Conservation (phyloP, 92 coral and sea anemone species). For the Muricea muricata region DNA sequence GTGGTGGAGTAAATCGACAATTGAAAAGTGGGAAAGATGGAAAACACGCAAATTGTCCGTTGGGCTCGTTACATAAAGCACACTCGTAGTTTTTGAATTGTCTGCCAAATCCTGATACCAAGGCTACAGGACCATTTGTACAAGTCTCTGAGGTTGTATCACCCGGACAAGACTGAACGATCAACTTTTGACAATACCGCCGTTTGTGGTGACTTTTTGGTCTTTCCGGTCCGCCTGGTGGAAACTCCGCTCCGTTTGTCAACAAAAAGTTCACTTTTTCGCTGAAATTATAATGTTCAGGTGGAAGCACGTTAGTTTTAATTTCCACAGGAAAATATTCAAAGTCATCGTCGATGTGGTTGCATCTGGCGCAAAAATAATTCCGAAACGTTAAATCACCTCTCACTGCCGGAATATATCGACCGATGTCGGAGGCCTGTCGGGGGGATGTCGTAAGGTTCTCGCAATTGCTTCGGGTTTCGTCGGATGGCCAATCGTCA, state of each 20-base stretch:
- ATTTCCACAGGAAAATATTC: slow-evolving; percentile 27
- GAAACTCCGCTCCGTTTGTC: slow-evolving; percentile 6
- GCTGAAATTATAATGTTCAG: slow-evolving; percentile 26
- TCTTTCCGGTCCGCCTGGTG: background rate
- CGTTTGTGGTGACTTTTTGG: slow-evolving; percentile 15
- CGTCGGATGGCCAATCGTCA: slow-evolving; percentile 40
- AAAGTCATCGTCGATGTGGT: background rate
- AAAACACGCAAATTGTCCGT: background rate
- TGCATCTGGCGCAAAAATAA: slow-evolving; percentile 48
- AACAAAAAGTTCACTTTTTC: slow-evolving; percentile 18
- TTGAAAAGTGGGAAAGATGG: background rate
- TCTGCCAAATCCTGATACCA: background rate
- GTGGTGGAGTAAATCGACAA: background rate
- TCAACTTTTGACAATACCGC: slow-evolving; percentile 15
- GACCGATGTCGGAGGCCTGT: slow-evolving; percentile 2
- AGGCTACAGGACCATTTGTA: background rate
- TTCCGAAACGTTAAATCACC: slow-evolving; percentile 39
- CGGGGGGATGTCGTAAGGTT: background rate
- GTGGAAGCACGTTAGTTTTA: slow-evolving; percentile 12
- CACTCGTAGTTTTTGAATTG: slow-evolving; percentile 6
- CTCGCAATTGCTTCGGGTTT: slow-evolving; percentile 33
- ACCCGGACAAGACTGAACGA: slow-evolving; percentile 7
- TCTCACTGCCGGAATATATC: slow-evolving; percentile 23
- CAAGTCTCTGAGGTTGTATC: background rate
- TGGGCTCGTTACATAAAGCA: background rate